These are phyloP conservation scores for Epinotia nisella DNA, from an alignment of 2,888 invertebrate genomes.

Conservation along the genomic window DNA sequence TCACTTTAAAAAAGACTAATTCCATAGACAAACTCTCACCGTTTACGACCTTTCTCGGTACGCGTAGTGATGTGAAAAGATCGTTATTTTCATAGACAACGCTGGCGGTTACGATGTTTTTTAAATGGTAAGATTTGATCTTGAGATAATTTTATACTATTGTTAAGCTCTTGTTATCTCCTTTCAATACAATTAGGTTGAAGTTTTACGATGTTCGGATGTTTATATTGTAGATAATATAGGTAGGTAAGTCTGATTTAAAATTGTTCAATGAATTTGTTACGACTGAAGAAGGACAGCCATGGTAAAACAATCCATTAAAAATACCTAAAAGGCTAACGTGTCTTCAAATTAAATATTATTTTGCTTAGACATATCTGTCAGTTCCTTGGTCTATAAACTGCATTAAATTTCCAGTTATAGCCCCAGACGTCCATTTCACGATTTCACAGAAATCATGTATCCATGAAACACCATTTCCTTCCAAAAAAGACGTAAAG, in stretches of 20 bases:
- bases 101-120: slow-evolving; percentile 12
- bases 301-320: too few species aligned
- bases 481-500: slow-evolving; percentile 26
- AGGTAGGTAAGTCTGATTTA: neutral
- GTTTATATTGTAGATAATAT: slow-evolving; percentile 2
- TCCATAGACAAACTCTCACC: neutral
- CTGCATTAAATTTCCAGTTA: slow-evolving; percentile 8
- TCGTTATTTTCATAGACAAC: slow-evolving; percentile 14
- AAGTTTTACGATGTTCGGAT: slow-evolving; percentile 1
- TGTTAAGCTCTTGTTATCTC: slow-evolving; percentile 31
- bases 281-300: too few species aligned
- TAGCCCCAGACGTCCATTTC: slow-evolving; percentile 19
- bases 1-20: neutral
- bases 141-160: slow-evolving; percentile 19
- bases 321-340: too few species aligned
- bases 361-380: neutral
- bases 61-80: slow-evolving; percentile 14
- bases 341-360: too few species aligned
- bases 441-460: slow-evolving; percentile 37
- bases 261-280: too few species aligned
- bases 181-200: slow-evolving; percentile 31
- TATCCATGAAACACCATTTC: slow-evolving; percentile 33
- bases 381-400: neutral
- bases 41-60: slow-evolving; percentile 13
- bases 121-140: slow-evolving; percentile 1